Evolutionary conservation across 2,888 invertebrate species (phyloP).

Genomic region (Catocala nupta): DNA sequence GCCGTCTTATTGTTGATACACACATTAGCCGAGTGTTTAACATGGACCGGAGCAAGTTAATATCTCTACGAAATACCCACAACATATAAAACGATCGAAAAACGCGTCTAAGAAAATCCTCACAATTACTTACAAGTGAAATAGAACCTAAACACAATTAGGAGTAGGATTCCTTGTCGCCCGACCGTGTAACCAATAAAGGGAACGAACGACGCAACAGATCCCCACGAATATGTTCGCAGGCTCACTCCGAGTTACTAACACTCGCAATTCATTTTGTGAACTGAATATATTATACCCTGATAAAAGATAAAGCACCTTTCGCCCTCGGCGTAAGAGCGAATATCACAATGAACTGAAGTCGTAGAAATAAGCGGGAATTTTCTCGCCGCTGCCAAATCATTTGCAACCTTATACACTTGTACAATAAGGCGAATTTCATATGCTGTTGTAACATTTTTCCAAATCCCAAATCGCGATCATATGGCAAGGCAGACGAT

Average conservation of each 20-base stretch:
- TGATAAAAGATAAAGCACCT: constrained; percentile 74
- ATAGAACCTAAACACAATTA: constrained; percentile 72
- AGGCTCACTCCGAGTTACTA: constrained; percentile 86
- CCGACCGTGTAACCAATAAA: constrained; percentile 77
- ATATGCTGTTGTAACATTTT: constrained; percentile 60
- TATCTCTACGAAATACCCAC: constrained; percentile 66
- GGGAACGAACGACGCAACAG: constrained; percentile 82
- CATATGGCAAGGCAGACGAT: constrained; percentile 77
- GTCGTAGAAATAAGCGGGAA: constrained; percentile 75
- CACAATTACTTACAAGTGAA: constrained; percentile 62
- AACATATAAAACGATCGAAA: constrained; percentile 75
- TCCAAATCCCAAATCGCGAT: constrained; percentile 80
- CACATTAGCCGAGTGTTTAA: constrained; percentile 67
- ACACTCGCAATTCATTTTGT: constrained; percentile 87
- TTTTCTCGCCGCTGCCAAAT: constrained; percentile 55
- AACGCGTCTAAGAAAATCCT: constrained; percentile 68
- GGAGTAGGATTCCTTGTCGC: constrained; percentile 71
- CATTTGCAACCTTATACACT: constrained; percentile 66
- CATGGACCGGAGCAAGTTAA: constrained; percentile 67
- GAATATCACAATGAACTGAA: constrained; percentile 67
- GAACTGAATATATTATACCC: constrained; percentile 84
- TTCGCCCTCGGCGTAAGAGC: constrained; percentile 64
- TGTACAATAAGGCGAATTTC: constrained; percentile 62
- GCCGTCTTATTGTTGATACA: constrained; percentile 51
- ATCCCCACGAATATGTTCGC: constrained; percentile 86